phyloP scores from a whole-genome alignment of 1,140 invertebrate species.

The Brachionus asplanchnoidis region DNA sequence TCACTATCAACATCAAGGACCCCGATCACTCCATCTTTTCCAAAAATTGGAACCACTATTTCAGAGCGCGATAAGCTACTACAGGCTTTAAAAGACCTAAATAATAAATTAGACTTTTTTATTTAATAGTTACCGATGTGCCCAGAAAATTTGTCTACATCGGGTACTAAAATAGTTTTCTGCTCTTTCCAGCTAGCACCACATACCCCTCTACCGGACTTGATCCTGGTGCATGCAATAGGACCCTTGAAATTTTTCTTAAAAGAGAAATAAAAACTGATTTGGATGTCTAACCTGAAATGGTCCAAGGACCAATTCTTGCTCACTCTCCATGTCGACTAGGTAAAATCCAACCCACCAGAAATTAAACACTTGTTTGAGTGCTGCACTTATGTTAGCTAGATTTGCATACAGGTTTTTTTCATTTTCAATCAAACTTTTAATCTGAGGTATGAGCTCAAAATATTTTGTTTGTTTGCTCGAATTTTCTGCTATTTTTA shows the following conservation, averaged over 20 bases:
- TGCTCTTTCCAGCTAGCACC: conserved; percentile 16
- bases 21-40: not conserved
- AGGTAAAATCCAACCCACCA: conserved; percentile 42
- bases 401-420: conserved; percentile 36
- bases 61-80: not conserved
- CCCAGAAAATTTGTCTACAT: conserved; percentile 37
- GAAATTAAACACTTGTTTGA: conserved; percentile 36
- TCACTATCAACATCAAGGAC: conserved; percentile 41
- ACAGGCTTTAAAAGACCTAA: not conserved
- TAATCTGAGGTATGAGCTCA: conserved; percentile 14
- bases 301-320: conserved; percentile 30
- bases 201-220: conserved; percentile 25
- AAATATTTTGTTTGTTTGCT: conserved; percentile 25
- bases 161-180: conserved; percentile 25
- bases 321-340: not conserved
- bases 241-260: conserved; percentile 11
- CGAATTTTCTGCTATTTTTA: conserved; percentile 17
- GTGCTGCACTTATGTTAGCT: conserved; percentile 33
- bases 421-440: conserved; percentile 35
- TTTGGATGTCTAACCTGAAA: conserved; percentile 15
- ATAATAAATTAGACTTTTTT: not conserved
- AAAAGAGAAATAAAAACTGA: not conserved
- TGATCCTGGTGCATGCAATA: conserved; percentile 38
- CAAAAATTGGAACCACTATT: conserved; percentile 37
- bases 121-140: not conserved